Conservation (phyloP, 2,888 invertebrate species). For the Tryphoninae sp. region DNA sequence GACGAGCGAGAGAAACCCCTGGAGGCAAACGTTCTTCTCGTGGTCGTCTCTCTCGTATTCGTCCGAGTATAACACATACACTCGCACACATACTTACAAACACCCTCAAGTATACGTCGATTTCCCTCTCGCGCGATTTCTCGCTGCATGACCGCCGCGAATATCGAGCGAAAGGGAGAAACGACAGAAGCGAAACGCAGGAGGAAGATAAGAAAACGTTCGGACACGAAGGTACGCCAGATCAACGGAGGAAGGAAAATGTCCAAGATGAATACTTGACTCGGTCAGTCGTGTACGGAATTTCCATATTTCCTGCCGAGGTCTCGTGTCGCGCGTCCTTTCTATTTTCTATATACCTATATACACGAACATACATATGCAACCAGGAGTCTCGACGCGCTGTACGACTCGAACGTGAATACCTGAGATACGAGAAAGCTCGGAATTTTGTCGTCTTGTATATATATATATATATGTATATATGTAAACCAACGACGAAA, state of each 20-base stretch:
- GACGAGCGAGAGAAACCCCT: conserved; percentile 28
- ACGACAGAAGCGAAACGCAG: conserved; percentile 52
- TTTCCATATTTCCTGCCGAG: conserved; percentile 55
- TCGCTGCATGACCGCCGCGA: conserved; percentile 32
- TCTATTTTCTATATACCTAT: not conserved
- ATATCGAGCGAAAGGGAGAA: conserved; percentile 61
- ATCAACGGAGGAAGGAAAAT: conserved; percentile 27
- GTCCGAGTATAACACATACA: conserved; percentile 11
- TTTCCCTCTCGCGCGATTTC: conserved; percentile 23
- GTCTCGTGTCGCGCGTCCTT: not conserved
- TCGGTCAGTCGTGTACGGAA: conserved; percentile 60
- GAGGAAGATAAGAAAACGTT: not conserved
- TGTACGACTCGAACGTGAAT: conserved; percentile 27
- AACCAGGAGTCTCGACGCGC: conserved; percentile 10
- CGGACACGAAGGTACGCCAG: not conserved
- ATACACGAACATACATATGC: not conserved
- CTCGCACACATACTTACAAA: not conserved
- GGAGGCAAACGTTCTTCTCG: conserved; percentile 29
- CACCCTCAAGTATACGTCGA: not conserved
- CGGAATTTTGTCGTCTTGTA: conserved; percentile 27
- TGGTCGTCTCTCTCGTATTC: conserved; percentile 21
- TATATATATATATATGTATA: not conserved
- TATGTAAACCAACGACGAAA: not conserved
- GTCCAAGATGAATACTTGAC: conserved; percentile 56
- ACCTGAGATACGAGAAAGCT: conserved; percentile 33